phyloP scores from a whole-genome alignment of 2,113 vertebrate genomes.

The Malurus cyaneus region DNA sequence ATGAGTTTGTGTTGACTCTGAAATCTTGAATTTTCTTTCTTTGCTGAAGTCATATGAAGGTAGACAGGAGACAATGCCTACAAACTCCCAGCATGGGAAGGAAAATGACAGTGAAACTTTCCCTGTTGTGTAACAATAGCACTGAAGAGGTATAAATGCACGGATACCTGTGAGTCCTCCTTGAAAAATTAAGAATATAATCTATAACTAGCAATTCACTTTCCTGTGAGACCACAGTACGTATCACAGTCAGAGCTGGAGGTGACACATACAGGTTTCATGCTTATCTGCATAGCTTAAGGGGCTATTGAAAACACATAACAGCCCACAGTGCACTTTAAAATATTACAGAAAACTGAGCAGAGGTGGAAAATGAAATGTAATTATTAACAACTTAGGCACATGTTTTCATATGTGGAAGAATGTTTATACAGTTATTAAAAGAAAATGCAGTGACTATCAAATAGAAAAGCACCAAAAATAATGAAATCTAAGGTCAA shows the following conservation, averaged over 20 bases:
- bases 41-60: background rate
- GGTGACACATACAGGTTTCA: rapidly evolving
- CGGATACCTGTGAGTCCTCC: background rate
- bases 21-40: background rate
- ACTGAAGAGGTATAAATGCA: background rate
- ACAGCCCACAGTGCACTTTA: background rate
- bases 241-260: background rate
- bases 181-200: background rate
- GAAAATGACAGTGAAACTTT: background rate
- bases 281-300: background rate
- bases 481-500: background rate
- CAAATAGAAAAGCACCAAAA: background rate
- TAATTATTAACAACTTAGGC: background rate
- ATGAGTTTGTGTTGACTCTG: background rate
- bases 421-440: background rate
- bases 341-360: background rate
- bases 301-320: background rate
- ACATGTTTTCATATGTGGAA: background rate
- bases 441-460: background rate
- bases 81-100: background rate
- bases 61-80: background rate
- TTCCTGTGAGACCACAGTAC: background rate
- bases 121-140: background rate
- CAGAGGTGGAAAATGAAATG: background rate
- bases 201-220: background rate